Percentiles rank a stretch among this genome's conserved stretches.
Conservation (phyloP, 2,113 vertebrate species). For the Hemiprocne comata region DNA sequence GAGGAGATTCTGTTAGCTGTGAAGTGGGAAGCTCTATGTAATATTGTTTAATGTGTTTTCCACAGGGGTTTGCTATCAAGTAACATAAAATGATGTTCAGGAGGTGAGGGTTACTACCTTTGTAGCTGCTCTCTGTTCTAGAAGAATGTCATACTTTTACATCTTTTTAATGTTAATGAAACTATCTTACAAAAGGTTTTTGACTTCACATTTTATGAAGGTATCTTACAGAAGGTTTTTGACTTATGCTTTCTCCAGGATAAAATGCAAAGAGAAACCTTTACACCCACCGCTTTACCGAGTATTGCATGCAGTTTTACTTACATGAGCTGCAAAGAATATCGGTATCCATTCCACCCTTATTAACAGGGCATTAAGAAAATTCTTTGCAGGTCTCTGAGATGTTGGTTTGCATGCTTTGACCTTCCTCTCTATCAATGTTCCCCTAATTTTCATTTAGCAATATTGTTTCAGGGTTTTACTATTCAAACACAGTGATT, state of each 20-base stretch:
- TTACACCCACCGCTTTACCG: neutral
- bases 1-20: neutral
- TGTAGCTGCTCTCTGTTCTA: constrained; percentile 21
- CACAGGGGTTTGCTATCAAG: constrained; percentile 32
- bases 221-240: neutral
- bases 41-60: constrained; percentile 56
- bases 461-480: neutral
- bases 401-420: neutral
- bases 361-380: neutral
- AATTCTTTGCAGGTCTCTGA: neutral
- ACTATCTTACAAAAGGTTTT: neutral
- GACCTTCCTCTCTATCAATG: neutral
- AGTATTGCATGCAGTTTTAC: neutral
- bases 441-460: neutral
- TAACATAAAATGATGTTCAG: constrained; percentile 12
- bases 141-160: constrained; percentile 14
- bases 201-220: constrained; percentile 2
- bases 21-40: constrained; percentile 39
- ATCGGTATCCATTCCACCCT: neutral
- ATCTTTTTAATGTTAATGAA: constrained; percentile 58
- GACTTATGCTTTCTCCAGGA: neutral
- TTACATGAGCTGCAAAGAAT: neutral
- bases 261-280: neutral
- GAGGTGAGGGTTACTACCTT: constrained; percentile 40
- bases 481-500: neutral